Conservation (phyloP, 2,797 vertebrate genomes). For the Apogon talboti region DNA sequence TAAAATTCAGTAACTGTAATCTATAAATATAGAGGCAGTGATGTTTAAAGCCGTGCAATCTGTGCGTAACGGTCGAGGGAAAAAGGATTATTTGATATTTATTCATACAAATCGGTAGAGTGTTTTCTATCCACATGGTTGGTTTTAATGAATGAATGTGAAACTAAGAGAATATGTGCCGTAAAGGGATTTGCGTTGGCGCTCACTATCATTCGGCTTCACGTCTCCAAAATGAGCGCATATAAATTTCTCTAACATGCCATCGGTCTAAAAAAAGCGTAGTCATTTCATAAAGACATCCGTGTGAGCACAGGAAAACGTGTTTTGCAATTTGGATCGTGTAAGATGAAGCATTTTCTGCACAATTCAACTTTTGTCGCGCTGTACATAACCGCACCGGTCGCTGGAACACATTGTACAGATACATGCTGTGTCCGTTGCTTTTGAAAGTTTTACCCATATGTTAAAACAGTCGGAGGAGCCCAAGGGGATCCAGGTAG, state of each 20-base stretch:
- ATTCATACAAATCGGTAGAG: too few species aligned
- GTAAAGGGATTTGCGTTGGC: slow-evolving; percentile 11
- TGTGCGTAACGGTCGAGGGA: slow-evolving; percentile 5
- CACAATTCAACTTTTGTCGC: slow-evolving; percentile 42
- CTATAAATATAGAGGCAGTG: not conserved
- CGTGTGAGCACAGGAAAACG: slow-evolving; percentile 16
- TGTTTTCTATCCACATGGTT: not conserved
- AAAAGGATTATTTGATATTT: too few species aligned
- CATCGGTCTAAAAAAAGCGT: slow-evolving; percentile 22
- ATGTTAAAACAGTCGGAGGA: slow-evolving; percentile 14
- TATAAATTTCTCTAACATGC: slow-evolving; percentile 46
- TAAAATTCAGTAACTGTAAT: slow-evolving; percentile 36
- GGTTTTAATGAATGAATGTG: slow-evolving; percentile 2
- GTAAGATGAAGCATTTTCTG: not conserved
- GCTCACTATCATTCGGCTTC: slow-evolving; percentile 36
- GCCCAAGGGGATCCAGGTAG: slow-evolving; percentile 20
- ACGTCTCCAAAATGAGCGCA: slow-evolving; percentile 46
- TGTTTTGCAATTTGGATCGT: slow-evolving; percentile 14
- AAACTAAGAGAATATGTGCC: slow-evolving; percentile 28
- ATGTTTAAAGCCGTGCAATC: slow-evolving; percentile 9
- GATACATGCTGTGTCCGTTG: slow-evolving; percentile 23
- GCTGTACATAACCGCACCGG: not conserved
- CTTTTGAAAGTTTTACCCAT: slow-evolving; percentile 61
- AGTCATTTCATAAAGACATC: slow-evolving; percentile 30
- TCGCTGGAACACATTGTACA: slow-evolving; percentile 43